phyloP scores from a whole-genome alignment of 2,888 invertebrate genomes.

The Hirtodrosophila cameraria region DNA sequence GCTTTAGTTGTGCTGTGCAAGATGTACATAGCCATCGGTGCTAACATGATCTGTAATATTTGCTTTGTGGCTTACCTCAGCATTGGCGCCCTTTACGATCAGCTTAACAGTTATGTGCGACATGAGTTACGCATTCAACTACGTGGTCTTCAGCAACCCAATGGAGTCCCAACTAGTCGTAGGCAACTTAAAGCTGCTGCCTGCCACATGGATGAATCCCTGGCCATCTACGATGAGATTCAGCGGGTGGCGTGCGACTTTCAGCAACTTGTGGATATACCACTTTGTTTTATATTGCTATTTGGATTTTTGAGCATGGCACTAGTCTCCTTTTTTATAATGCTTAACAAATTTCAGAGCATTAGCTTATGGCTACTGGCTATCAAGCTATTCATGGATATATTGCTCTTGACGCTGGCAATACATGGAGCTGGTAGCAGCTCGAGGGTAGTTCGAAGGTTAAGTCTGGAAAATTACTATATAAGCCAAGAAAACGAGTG shows the following conservation, averaged over 20 bases:
- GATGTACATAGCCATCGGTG: slow-evolving; percentile 6
- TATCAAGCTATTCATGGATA: slow-evolving; percentile 37
- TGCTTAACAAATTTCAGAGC: not conserved
- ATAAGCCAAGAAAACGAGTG: slow-evolving; percentile 38
- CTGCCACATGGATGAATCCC: slow-evolving; percentile 45
- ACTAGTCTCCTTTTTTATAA: slow-evolving; percentile 17
- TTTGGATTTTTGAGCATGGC: slow-evolving; percentile 35
- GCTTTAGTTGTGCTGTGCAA: not conserved
- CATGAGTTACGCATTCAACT: slow-evolving; percentile 44
- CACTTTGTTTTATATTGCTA: slow-evolving; percentile 41
- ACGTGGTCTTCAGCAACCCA: slow-evolving; percentile 12
- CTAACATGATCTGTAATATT: slow-evolving; percentile 43
- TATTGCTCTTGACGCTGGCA: slow-evolving; percentile 58
- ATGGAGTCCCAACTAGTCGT: not conserved
- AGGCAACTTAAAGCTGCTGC: slow-evolving; percentile 18
- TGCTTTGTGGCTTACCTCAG: slow-evolving; percentile 60
- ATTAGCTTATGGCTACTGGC: slow-evolving; percentile 9
- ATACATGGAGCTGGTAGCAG: slow-evolving; percentile 49
- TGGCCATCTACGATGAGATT: slow-evolving; percentile 57
- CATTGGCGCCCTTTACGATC: slow-evolving; percentile 54
- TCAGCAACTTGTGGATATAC: slow-evolving; percentile 52
- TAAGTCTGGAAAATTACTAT: slow-evolving; percentile 61
- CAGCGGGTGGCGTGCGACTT: slow-evolving; percentile 37
- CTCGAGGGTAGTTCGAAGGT: slow-evolving; percentile 38
- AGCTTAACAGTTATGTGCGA: slow-evolving; percentile 51